Conservation (phyloP, 2,113 vertebrate genomes). For the Mohoua ochrocephala region DNA sequence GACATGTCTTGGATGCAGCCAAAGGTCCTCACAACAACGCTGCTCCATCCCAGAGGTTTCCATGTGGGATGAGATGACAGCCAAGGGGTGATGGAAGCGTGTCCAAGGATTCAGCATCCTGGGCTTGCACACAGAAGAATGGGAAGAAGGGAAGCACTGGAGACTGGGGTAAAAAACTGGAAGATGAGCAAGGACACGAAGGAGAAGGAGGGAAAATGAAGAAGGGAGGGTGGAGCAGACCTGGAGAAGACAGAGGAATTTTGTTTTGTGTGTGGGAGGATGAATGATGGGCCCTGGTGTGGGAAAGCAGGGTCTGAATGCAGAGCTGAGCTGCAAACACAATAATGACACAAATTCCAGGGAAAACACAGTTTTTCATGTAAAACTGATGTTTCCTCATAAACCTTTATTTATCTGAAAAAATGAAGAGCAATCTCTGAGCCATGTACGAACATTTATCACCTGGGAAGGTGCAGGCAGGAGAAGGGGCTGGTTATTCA, state of each 20-base stretch:
- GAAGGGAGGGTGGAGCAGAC: not conserved
- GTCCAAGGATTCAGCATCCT: no score
- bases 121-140: not conserved
- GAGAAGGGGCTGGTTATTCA: not conserved
- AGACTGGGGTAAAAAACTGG: not conserved
- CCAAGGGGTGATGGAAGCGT: not conserved
- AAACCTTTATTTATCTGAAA: slow-evolving; percentile 39
- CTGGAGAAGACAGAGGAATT: not conserved
- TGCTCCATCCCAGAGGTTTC: not conserved
- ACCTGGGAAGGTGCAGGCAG: not conserved
- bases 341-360: not conserved
- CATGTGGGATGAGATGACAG: not conserved
- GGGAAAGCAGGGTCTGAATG: not conserved
- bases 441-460: slow-evolving; percentile 1
- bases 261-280: not conserved
- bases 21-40: not conserved
- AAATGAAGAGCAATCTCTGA: slow-evolving; percentile 23
- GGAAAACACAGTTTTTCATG: not conserved
- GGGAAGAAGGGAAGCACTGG: not conserved
- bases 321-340: not conserved
- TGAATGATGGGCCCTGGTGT: not conserved
- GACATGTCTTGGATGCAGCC: not conserved
- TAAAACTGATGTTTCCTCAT: slow-evolving; percentile 16
- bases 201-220: not conserved
- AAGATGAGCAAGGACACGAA: not conserved